phyloP scores from a whole-genome alignment of 2,113 vertebrate genomes.

The Trematomus loennbergii region DNA sequence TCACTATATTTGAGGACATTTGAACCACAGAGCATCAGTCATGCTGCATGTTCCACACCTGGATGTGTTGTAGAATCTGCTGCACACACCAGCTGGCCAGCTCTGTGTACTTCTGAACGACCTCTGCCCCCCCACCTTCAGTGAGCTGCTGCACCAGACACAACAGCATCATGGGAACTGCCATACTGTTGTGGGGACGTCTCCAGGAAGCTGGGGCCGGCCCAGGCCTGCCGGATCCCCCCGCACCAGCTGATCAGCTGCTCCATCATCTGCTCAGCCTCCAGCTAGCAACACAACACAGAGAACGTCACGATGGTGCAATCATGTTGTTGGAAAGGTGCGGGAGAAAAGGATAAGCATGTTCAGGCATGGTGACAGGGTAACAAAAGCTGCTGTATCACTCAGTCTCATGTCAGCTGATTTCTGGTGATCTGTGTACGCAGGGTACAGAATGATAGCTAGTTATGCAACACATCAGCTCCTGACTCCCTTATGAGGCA shows the following conservation, averaged over 20 bases:
- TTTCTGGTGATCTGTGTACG: neutral
- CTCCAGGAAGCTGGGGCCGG: constrained; percentile 81
- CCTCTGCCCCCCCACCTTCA: constrained; percentile 70
- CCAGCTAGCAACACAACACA: constrained; percentile 70
- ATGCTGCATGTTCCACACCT: constrained; percentile 70
- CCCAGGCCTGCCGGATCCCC: constrained; percentile 86
- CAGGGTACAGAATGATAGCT: neutral
- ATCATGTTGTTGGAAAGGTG: neutral
- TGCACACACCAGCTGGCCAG: constrained; percentile 86
- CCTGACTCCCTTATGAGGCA: too few relatives aligned
- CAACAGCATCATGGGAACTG: constrained; percentile 91
- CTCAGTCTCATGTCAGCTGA: neutral
- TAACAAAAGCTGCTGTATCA: neutral
- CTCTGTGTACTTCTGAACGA: constrained; percentile 76
- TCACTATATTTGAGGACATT: too few relatives aligned
- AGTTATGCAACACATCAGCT: neutral
- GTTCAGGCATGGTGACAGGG: neutral
- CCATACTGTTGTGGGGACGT: constrained; percentile 84
- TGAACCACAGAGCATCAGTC: neutral
- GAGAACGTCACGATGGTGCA: neutral
- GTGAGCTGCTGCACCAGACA: constrained; percentile 88
- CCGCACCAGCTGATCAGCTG: constrained; percentile 86
- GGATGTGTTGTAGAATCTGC: constrained; percentile 86
- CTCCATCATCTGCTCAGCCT: constrained; percentile 88
- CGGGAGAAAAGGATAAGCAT: neutral